Base-by-base conservation (phyloP, 2,797 vertebrate genomes). In the Enteromius afrohamiltoni region DNA sequence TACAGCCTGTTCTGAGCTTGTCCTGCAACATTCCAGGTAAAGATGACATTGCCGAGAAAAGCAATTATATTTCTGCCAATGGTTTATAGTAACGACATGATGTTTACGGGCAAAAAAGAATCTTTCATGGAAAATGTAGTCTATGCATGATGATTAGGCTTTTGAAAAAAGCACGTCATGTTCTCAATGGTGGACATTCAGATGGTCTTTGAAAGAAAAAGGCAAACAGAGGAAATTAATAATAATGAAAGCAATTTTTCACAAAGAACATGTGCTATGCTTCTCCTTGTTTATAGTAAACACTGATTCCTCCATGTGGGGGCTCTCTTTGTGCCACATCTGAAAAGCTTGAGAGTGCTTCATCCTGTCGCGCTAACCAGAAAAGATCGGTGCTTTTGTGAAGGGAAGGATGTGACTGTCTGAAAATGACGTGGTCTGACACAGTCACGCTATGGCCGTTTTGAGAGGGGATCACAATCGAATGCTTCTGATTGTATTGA, bases 1-100 rank as follows among this genome's bases (percentile, higher is more conserved):
- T 37, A 51, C 13, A 68, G 8, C 65, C 26, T 26, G 84, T 58
- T 82, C 1, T 64, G 23, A 86, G 19, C 34, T 11, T 16, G 40
- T 17, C 3, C n/a, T 37, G 70, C 85, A 31, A 62, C 77, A 86
- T 86, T 83, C 85, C 76, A 42, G 58, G 19, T 49, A 14, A 16
- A 31, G 40, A 3, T 0, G 4, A 14, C 65, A 19, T 37, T 71
- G 17, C n/a, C 2, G 11, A 4, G 53, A 83, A 79, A 70, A 40
- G 29, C 21, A 21, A 34, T 23, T 37, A 67, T 1, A 64, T 45
- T 13, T 70, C 26, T 26, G 13, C 26, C 16, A 2, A 65, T 55
- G 55, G 19, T 6, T 60, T 64, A 37, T 9, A 23, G 26, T 16
- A 76, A 11, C 17, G 5, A 4, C 37, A 58, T 31, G 1, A 31